A percentile compares a stretch with the other conserved stretches of the same genome.
phyloP scores from a whole-genome alignment of 2,113 vertebrate genomes.

The Seriola rivoliana region DNA sequence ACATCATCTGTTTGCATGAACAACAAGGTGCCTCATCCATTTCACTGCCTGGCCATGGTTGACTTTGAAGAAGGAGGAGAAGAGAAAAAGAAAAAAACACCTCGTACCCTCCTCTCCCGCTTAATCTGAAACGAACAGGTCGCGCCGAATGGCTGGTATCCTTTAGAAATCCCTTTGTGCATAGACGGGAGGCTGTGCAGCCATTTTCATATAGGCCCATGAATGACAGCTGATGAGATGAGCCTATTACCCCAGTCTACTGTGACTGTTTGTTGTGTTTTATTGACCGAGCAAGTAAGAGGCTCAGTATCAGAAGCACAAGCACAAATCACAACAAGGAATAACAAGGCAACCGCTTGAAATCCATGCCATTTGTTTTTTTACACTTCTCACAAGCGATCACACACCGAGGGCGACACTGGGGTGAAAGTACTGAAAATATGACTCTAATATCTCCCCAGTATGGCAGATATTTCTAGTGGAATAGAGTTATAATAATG shows the following conservation, averaged over 20 bases:
- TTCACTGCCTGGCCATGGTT: slow-evolving; percentile 54
- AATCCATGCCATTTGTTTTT: slow-evolving; percentile 48
- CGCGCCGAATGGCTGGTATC: slow-evolving; percentile 39
- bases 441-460: slow-evolving; percentile 74
- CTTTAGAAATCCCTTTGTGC: slow-evolving; percentile 60
- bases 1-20: slow-evolving; percentile 67
- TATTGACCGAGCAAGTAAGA: slow-evolving; percentile 71
- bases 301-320: slow-evolving; percentile 61
- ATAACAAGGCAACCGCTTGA: slow-evolving; percentile 62
- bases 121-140: slow-evolving; percentile 61
- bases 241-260: slow-evolving; percentile 57
- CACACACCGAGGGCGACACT: slow-evolving; percentile 53
- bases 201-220: slow-evolving; percentile 54
- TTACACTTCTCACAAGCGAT: slow-evolving; percentile 58
- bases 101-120: background rate
- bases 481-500: slow-evolving; percentile 77
- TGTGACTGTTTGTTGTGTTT: slow-evolving; percentile 68
- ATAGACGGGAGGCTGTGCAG: slow-evolving; percentile 42
- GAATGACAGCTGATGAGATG: slow-evolving; percentile 74
- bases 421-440: slow-evolving; percentile 71
- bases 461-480: slow-evolving; percentile 65
- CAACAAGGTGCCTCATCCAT: slow-evolving; percentile 60
- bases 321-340: slow-evolving; percentile 71
- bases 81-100: slow-evolving; percentile 16
- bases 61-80: slow-evolving; percentile 52